Percentiles rank a stretch among this genome's conserved stretches.
phyloP scores from a whole-genome alignment of 2,797 vertebrate genomes.

The Babyrousa celebensis region DNA sequence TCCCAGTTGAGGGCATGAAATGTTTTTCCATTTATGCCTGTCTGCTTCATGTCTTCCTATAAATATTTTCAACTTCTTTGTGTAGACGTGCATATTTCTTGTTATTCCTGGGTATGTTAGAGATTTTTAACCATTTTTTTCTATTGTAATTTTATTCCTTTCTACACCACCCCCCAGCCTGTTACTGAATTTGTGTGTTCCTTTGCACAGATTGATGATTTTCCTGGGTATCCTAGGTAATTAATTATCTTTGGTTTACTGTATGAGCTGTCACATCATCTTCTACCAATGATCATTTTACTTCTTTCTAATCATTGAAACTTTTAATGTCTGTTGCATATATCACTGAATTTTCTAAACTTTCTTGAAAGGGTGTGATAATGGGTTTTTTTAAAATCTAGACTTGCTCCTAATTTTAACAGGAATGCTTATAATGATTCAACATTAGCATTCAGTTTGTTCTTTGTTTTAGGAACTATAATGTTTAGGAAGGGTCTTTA shows the following conservation, averaged over 20 bases:
- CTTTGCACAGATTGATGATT: not conserved
- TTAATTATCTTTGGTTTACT: not conserved
- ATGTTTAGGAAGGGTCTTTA: not conserved
- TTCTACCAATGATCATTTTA: not conserved
- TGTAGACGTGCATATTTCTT: not conserved
- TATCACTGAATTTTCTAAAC: constrained; percentile 4
- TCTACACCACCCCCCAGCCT: not conserved
- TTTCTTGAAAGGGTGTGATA: constrained; percentile 22
- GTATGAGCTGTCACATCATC: not conserved
- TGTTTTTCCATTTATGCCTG: too few species aligned
- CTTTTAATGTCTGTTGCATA: not conserved
- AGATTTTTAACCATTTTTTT: not conserved
- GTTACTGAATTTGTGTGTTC: not conserved
- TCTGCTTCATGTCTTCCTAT: not conserved
- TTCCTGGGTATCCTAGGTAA: not conserved
- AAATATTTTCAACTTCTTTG: not conserved
- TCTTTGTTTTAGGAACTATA: constrained; percentile 29
- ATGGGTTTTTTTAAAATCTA: not conserved
- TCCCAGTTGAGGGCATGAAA: not conserved
- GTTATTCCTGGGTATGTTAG: not conserved
- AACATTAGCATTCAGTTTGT: not conserved
- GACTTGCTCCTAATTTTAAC: constrained; percentile 60
- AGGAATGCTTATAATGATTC: not conserved
- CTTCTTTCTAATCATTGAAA: constrained; percentile 32
- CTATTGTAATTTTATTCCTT: not conserved